Evolutionary conservation across 2,888 invertebrate species (phyloP).

Genomic region (Cantharis rustica): DNA sequence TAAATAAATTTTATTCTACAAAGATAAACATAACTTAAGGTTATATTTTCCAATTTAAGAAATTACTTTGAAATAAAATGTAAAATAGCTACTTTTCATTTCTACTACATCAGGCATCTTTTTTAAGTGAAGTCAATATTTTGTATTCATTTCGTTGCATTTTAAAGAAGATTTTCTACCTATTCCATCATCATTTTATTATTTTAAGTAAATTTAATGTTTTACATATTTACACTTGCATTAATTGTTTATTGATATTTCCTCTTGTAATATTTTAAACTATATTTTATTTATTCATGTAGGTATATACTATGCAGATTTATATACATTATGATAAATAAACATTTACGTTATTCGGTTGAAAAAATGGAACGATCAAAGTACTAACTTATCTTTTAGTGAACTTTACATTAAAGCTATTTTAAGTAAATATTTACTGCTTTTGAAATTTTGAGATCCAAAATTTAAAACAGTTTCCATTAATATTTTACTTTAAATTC

Average conservation of each 20-base stretch:
- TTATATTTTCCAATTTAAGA: neutral
- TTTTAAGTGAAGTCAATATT: neutral
- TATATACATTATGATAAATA: neutral
- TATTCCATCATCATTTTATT: neutral
- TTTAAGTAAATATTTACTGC: neutral
- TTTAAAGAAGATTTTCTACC: neutral
- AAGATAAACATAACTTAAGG: neutral
- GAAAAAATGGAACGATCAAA: neutral
- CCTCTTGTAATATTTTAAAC: neutral
- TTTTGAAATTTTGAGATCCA: neutral
- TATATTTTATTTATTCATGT: neutral
- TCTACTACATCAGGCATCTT: neutral
- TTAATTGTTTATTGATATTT: neutral
- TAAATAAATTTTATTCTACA: neutral
- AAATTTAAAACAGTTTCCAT: neutral
- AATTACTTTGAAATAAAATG: neutral
- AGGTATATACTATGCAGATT: neutral
- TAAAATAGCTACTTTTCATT: neutral
- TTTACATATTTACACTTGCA: neutral
- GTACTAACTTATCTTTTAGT: neutral
- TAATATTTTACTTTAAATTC: neutral
- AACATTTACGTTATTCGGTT: neutral
- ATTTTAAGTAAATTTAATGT: neutral
- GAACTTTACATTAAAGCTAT: neutral
- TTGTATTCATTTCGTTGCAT: neutral